Conservation (phyloP, 2,113 vertebrate species). For the Hypocryptadius cinnamomeus region DNA sequence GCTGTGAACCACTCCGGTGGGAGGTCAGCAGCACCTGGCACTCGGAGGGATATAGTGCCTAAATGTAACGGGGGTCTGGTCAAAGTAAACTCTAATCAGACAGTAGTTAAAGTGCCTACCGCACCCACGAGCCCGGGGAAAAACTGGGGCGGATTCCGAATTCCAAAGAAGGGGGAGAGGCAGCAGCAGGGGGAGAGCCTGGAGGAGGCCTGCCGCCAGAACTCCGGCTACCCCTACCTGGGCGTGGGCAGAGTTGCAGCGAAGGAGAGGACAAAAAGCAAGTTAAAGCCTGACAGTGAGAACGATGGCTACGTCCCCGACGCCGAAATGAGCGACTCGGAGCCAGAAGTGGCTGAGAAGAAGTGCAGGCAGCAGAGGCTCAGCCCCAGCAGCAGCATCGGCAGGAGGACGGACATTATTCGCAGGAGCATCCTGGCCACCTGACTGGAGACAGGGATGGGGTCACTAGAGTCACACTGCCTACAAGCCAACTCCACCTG, state of each 20-base stretch:
- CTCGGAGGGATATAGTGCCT: slow-evolving; percentile 58
- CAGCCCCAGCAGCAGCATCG: slow-evolving; percentile 71
- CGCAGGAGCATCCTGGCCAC: slow-evolving; percentile 90
- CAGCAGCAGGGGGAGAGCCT: slow-evolving; percentile 58
- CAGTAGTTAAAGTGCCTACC: slow-evolving; percentile 73
- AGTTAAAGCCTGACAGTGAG: slow-evolving; percentile 72
- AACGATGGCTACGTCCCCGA: slow-evolving; percentile 76
- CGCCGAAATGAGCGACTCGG: slow-evolving; percentile 74
- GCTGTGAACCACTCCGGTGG: slow-evolving; percentile 54
- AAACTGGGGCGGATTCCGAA: slow-evolving; percentile 93
- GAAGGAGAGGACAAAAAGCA: slow-evolving; percentile 72
- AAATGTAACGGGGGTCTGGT: slow-evolving; percentile 74
- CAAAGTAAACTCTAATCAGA: slow-evolving; percentile 63
- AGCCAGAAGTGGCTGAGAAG: slow-evolving; percentile 77
- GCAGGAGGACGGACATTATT: slow-evolving; percentile 84
- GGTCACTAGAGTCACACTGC: not conserved
- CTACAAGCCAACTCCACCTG: not conserved
- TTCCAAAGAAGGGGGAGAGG: slow-evolving; percentile 88
- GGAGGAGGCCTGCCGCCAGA: slow-evolving; percentile 60
- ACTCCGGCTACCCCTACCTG: slow-evolving; percentile 60
- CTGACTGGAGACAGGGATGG: slow-evolving; percentile 57
- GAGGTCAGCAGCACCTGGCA: slow-evolving; percentile 51
- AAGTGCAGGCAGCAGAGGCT: slow-evolving; percentile 82
- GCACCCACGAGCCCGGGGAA: slow-evolving; percentile 74
- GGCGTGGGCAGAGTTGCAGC: slow-evolving; percentile 49